phyloP scores from a whole-genome alignment of 92 coral and sea anemone species.

The Hydrozoanthus gracilis region DNA sequence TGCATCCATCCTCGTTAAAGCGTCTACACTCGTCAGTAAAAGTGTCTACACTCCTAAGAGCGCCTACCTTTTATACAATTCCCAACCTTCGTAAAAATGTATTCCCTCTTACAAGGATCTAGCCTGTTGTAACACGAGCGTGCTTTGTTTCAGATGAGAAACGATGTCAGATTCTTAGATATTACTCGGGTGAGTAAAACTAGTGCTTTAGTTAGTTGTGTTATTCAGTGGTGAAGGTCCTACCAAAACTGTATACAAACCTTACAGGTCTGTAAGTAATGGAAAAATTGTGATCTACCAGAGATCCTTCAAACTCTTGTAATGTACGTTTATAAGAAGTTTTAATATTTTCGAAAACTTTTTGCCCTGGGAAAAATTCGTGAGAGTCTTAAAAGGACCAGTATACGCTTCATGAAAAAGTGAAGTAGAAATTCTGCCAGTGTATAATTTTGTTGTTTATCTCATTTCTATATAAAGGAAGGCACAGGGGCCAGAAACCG shows the following conservation, averaged over 20 bases:
- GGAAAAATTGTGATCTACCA: background rate
- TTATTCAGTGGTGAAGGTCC: background rate
- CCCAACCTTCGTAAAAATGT: background rate
- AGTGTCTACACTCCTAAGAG: too few relatives aligned
- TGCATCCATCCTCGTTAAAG: too few relatives aligned
- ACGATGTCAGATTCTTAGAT: conserved; percentile 33
- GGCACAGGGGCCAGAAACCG: too few relatives aligned
- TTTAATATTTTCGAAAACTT: too few relatives aligned
- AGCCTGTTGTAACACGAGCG: background rate
- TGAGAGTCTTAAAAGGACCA: too few relatives aligned
- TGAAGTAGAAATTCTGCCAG: too few relatives aligned
- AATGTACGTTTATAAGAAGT: too few relatives aligned
- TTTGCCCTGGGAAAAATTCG: too few relatives aligned
- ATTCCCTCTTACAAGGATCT: background rate
- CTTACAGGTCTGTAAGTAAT: background rate
- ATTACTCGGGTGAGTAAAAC: conserved; percentile 35
- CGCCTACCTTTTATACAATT: background rate
- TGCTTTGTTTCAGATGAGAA: conserved; percentile 1
- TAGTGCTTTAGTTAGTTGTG: background rate
- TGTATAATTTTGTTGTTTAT: too few relatives aligned
- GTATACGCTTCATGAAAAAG: too few relatives aligned
- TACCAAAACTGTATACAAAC: background rate
- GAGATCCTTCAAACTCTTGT: background rate
- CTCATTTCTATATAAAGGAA: too few relatives aligned
- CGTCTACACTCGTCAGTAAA: too few relatives aligned